Conservation (phyloP, 2,113 vertebrate genomes). For the Micromys minutus region DNA sequence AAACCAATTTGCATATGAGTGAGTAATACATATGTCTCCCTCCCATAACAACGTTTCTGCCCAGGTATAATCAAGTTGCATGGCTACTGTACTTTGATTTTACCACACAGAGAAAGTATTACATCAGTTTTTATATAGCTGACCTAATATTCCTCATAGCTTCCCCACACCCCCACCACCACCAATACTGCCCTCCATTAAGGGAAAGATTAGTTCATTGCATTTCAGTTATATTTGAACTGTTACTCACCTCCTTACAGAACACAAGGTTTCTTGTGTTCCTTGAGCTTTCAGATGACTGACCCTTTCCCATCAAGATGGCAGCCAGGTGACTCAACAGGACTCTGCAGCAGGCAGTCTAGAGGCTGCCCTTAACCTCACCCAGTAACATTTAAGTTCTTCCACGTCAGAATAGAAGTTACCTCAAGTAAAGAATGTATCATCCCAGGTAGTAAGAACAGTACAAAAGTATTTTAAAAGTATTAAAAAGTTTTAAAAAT, state of each 20-base stretch:
- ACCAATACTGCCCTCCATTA: neutral
- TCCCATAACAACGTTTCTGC: neutral
- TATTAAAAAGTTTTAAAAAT: neutral
- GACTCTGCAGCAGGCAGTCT: neutral
- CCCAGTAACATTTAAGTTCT: neutral
- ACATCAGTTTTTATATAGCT: neutral
- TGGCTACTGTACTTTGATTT: neutral
- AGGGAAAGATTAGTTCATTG: neutral
- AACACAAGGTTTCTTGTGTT: neutral
- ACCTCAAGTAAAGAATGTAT: neutral
- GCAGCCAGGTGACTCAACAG: neutral
- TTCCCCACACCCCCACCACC: neutral
- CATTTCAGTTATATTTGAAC: neutral
- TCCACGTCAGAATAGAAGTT: neutral
- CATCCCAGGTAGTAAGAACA: neutral
- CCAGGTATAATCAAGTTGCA: neutral
- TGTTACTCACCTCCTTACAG: neutral
- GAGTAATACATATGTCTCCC: neutral
- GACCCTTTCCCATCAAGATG: neutral
- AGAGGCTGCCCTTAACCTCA: neutral
- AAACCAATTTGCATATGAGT: conserved; percentile 63
- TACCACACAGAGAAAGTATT: neutral
- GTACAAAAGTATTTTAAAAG: neutral
- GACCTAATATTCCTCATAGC: neutral
- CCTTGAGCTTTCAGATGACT: neutral